Percentiles rank a stretch among this genome's conserved stretches.
phyloP scores from a whole-genome alignment of 2,888 invertebrate species.

The Drosophila neoperkinsi region DNA sequence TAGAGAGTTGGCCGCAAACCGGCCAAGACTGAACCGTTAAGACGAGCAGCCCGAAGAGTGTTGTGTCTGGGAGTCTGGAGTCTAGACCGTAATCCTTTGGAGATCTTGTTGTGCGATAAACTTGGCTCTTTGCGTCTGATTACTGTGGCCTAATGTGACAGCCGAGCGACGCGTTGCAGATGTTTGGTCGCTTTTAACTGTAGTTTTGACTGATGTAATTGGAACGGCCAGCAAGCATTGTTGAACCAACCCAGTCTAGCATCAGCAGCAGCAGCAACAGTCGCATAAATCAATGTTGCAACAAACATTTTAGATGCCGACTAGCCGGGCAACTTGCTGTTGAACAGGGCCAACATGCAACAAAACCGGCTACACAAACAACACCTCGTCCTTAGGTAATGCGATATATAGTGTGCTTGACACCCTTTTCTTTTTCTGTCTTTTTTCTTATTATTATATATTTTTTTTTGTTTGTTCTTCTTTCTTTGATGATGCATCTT shows the following conservation, averaged over 20 bases:
- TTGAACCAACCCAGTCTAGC: slow-evolving; percentile 36
- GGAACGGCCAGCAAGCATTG: slow-evolving; percentile 62
- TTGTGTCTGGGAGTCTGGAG: slow-evolving; percentile 24
- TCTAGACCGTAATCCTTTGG: slow-evolving; percentile 75
- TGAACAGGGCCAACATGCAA: slow-evolving; percentile 38
- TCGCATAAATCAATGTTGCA: slow-evolving; percentile 61
- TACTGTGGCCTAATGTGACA: slow-evolving; percentile 76
- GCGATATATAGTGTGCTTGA: slow-evolving; percentile 38
- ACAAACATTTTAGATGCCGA: slow-evolving; percentile 60
- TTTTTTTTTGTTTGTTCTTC: background rate
- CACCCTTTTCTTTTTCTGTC: slow-evolving; percentile 50
- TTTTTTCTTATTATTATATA: background rate
- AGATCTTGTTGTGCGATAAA: slow-evolving; percentile 75
- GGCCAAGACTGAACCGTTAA: slow-evolving; percentile 63
- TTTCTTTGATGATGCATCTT: slow-evolving; percentile 24
- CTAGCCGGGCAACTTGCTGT: slow-evolving; percentile 47
- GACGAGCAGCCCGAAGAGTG: slow-evolving; percentile 32
- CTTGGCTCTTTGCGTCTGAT: slow-evolving; percentile 70
- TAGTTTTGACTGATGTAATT: slow-evolving; percentile 76
- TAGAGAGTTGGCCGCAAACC: slow-evolving; percentile 48
- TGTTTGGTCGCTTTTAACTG: slow-evolving; percentile 55
- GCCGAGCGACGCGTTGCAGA: slow-evolving; percentile 70
- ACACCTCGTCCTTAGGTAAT: slow-evolving; percentile 61
- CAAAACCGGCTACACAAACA: slow-evolving; percentile 41
- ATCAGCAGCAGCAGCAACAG: background rate